Percentiles rank a stretch among this genome's conserved stretches.
These are phyloP conservation scores for Pogonomyrmex barbatus DNA, from an alignment of 1,140 invertebrate species.

Conservation along the genomic window DNA sequence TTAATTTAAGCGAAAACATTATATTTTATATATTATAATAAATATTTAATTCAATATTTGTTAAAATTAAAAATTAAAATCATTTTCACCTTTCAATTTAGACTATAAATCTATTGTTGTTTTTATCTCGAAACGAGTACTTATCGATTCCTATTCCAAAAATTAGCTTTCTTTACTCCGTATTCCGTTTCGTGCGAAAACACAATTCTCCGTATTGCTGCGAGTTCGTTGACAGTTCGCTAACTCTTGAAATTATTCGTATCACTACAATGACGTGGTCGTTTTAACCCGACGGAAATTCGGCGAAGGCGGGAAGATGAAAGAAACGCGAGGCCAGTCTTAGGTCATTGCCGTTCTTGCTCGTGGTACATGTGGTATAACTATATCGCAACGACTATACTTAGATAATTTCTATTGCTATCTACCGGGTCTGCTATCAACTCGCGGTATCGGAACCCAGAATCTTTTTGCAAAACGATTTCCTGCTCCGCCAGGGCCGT, in stretches of 20 bases:
- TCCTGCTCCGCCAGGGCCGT: conserved; percentile 22
- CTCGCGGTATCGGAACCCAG: conserved; percentile 17
- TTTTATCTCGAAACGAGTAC: background rate
- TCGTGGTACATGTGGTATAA: conserved; percentile 59
- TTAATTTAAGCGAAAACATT: background rate
- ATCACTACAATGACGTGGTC: background rate
- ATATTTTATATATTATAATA: no score
- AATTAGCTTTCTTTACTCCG: background rate
- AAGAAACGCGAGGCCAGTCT: conserved; percentile 83
- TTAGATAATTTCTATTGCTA: conserved; percentile 68
- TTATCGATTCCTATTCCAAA: background rate
- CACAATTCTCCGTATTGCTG: background rate
- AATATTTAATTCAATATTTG: background rate
- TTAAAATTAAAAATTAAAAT: conserved; percentile 2
- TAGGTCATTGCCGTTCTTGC: conserved; percentile 83
- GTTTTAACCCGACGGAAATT: conserved; percentile 71
- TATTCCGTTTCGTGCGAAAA: background rate
- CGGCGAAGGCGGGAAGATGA: conserved; percentile 77
- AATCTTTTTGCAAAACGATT: conserved; percentile 30
- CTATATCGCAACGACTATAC: conserved; percentile 67
- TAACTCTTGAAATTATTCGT: conserved; percentile 18
- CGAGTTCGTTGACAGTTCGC: conserved; percentile 28
- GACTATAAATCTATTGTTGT: background rate
- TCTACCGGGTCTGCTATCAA: conserved; percentile 75
- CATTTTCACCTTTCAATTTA: background rate